Conservation (phyloP, 1,140 invertebrate species). For the Drosophila equinoxialis region DNA sequence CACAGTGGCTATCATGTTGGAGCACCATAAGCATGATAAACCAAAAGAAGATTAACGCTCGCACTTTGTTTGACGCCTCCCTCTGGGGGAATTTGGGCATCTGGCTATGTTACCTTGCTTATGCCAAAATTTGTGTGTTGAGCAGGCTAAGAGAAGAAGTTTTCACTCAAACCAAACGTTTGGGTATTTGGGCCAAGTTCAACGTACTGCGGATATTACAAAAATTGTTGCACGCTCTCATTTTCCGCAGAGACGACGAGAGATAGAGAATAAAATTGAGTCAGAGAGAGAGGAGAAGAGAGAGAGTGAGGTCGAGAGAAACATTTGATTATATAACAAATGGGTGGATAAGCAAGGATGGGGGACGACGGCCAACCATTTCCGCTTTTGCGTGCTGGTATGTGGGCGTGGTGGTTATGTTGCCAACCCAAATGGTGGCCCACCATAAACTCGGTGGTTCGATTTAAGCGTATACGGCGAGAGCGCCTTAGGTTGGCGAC, state of each 20-base stretch:
- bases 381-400: slow-evolving; percentile 50
- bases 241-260: slow-evolving; percentile 9
- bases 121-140: slow-evolving; percentile 22
- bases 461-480: slow-evolving; percentile 47
- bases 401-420: slow-evolving; percentile 62
- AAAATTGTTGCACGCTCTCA: slow-evolving; percentile 22
- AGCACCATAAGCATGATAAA: slow-evolving; percentile 39
- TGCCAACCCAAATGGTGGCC: neutral
- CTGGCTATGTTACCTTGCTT: slow-evolving; percentile 7
- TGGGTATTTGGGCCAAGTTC: slow-evolving; percentile 61
- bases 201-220: slow-evolving; percentile 48
- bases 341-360: slow-evolving; percentile 9
- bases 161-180: slow-evolving; percentile 56
- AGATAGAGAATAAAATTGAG: neutral
- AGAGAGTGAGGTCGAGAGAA: slow-evolving; percentile 10
- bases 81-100: slow-evolving; percentile 15
- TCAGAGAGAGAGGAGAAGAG: slow-evolving; percentile 20
- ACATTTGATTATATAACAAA: slow-evolving; percentile 59
- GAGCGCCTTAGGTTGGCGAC: slow-evolving; percentile 23
- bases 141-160: slow-evolving; percentile 1
- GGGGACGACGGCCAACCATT: slow-evolving; percentile 15
- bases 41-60: slow-evolving; percentile 61
- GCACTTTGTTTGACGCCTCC: slow-evolving; percentile 54
- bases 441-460: slow-evolving; percentile 12
- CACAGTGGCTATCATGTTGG: slow-evolving; percentile 42